Conservation (phyloP, 2,888 invertebrate species). For the Carabus problematicus region DNA sequence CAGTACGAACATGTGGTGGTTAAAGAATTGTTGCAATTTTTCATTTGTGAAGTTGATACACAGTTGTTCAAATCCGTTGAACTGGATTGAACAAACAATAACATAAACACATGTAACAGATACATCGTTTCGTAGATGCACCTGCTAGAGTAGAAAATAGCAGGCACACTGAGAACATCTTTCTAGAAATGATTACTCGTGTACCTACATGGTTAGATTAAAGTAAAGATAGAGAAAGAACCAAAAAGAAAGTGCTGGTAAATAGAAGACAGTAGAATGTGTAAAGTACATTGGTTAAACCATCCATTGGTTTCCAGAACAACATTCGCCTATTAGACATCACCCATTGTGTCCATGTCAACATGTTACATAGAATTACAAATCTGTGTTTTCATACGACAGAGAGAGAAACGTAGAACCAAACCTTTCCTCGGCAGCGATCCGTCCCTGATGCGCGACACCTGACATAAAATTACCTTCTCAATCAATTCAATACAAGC, state of each 20-base stretch:
- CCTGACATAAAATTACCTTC: constrained; percentile 72
- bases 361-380: background rate
- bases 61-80: constrained; percentile 79
- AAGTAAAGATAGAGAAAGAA: background rate
- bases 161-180: constrained; percentile 22
- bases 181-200: constrained; percentile 30
- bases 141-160: constrained; percentile 20
- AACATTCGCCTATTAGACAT: background rate
- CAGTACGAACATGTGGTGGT: constrained; percentile 81
- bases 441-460: constrained; percentile 7
- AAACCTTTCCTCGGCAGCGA: constrained; percentile 14
- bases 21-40: constrained; percentile 81
- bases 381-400: background rate
- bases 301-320: constrained; percentile 17
- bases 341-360: constrained; percentile 3
- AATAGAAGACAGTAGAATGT: constrained; percentile 5
- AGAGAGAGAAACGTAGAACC: background rate
- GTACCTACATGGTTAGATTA: background rate
- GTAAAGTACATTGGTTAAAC: constrained; percentile 6
- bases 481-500: constrained; percentile 96
- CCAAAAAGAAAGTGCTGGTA: background rate
- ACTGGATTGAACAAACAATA: constrained; percentile 59
- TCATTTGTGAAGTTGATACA: constrained; percentile 84
- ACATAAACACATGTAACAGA: constrained; percentile 52
- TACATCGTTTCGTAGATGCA: constrained; percentile 51